Base-by-base conservation (phyloP, 2,113 vertebrate species). In the Cryptomyrus ogoouensis region DNA sequence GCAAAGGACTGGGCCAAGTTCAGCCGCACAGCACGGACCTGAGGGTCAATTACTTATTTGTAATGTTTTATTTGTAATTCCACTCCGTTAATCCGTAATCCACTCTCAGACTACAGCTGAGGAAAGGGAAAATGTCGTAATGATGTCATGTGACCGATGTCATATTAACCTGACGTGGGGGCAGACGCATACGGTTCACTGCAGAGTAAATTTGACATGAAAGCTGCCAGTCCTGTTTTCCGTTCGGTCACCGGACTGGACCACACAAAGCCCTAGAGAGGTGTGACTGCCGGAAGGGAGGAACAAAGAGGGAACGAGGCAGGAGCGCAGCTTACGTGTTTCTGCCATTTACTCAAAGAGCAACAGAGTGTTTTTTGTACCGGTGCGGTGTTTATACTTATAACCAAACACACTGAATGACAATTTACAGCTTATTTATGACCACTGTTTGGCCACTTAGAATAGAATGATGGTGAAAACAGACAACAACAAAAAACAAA, bases 41-140 rank as follows among this genome's bases (percentile, higher is more conserved):
- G 74, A 42, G 87, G 85, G 70, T 91, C 88, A 91, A 83, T 46
- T 88, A 24, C 66, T 90, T 53, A 47, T 47, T 50, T 62, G 52
- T 62, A 80, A 91, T 85, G 19, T 24, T 17, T 42, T 90, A 10
- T 39, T 27, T 53, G 90, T 91, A 90, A 92, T 89, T 80, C 58
- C 58, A 58, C 91, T 91, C 62, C 1, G 80, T 84, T 83, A 62
- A 89, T 80, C 62, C 56, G 12, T 88, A 91, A 90, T 91, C 46
- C 62, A 39, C 35, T 35, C 90, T 87, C 15, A 56, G 74, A 44
- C 52, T 49, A 12, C 56, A 15, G 88, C 77, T 31, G 66, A 85
- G 49, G 52, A 21, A 35, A 90, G 56, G 90, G 77, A n/a, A 89
- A 89, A 88, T 58, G 70, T n/a, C 89, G 15, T 52, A 42, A 44